A percentile compares a stretch with the other conserved stretches of the same genome.
phyloP scores from a whole-genome alignment of 2,888 invertebrate genomes.

The Apantesis nais region DNA sequence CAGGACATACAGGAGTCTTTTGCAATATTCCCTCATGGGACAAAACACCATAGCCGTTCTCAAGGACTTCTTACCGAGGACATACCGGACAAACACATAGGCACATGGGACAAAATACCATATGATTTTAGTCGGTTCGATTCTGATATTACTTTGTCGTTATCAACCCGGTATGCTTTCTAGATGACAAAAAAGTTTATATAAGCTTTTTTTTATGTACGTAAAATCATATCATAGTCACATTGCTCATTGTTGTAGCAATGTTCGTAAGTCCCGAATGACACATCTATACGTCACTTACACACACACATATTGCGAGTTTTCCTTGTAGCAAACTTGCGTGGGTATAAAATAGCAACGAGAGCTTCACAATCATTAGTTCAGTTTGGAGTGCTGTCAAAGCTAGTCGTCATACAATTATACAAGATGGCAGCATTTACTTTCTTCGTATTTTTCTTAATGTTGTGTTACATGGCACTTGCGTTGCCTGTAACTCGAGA shows the following conservation, averaged over 20 bases:
- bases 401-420: background rate
- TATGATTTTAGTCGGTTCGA: too few relatives aligned
- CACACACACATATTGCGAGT: background rate
- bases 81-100: too few relatives aligned
- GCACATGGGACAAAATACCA: too few relatives aligned
- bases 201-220: background rate
- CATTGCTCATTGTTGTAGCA: background rate
- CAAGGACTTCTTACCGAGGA: too few relatives aligned
- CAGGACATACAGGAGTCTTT: too few relatives aligned
- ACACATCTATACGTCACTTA: constrained; percentile 7
- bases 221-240: background rate
- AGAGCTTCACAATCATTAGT: background rate
- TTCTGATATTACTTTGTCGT: too few relatives aligned
- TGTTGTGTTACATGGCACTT: background rate
- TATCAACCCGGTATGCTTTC: too few relatives aligned
- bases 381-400: background rate
- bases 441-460: background rate
- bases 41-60: too few relatives aligned
- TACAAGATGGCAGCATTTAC: background rate
- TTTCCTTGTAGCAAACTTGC: constrained; percentile 3
- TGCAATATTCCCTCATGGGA: too few relatives aligned
- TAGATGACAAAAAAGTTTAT: too few relatives aligned
- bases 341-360: background rate
- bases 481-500: constrained; percentile 6
- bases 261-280: background rate